Evolutionary conservation across 2,113 vertebrate species (phyloP), one percentile per base, ranked within the genome.

Genomic region (Hippocampus guttulatus): DNA sequence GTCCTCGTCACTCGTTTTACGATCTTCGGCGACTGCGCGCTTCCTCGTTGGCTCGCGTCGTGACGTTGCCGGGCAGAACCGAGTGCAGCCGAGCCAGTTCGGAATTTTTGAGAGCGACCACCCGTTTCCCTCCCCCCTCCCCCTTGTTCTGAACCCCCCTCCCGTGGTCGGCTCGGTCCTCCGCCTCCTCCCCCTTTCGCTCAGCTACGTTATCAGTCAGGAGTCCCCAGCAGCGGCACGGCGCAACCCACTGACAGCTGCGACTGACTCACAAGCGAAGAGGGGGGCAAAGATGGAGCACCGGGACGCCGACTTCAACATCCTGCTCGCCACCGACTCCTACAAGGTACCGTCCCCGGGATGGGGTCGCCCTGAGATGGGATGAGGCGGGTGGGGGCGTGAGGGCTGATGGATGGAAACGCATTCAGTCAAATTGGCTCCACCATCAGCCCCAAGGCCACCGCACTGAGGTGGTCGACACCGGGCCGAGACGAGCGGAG

Each of bases 301-400:
- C 88, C 81, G 92, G 75, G 92, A 93, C 88, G 64, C 85, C 45
- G 93, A 94, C 77, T 96, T 97, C 93, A 97, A 94, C 81, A 94
- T 97, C 75, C 80, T 98, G 78, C 75, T 98, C 63, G 95, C 94
- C 64, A 97, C 96, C 23, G 96, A 98, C 62, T 98, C 96, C 5
- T 98, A 98, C 89, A 98, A 97, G 96, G 96, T 97, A 91, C 66
- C 62, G 47, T 67, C n/a, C 54, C 9, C 15, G 64, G n/a, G 33
- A 45, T 20, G 9, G 18, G 0, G 64, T 47, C 25, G 5, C 57
- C 23, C 52, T 23, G 1, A 55, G 52, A 15, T n/a, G 52, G 52
- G 58, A 33, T 33, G 47, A 16, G 27, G 61, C 18, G 70, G 63
- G 30, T 8, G 49, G 33, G 20, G 60, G 18, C 21, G 25, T 68